Evolutionary conservation across 2,888 invertebrate genomes (phyloP), one percentile per base, ranked within the genome.

Genomic region (Drosophila infuscata): DNA sequence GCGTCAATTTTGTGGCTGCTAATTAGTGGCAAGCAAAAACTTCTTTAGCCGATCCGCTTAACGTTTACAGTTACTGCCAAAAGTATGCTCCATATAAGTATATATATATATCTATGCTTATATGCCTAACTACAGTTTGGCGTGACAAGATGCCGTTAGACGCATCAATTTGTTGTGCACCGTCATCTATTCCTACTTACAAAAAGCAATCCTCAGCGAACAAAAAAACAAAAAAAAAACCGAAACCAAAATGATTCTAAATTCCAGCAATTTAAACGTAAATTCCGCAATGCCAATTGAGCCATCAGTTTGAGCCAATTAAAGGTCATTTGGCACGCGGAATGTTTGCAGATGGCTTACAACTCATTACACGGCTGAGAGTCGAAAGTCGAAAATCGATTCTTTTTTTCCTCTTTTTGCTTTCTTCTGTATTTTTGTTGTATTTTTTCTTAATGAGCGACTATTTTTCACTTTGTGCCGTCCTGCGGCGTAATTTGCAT

Each of bases 1-100:
- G 89, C 86, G 83, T 86, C 90, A 83, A 61, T 71, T 83, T 89
- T 82, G 82, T 36, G 86, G 78, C 74, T 66, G 74, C 86, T 90
- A 85, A 85, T 85, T 90, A 85, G 85, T 61, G 74, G 70, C 70
- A 57, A 66, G 51, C 61, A 61, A 69, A 72, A 88, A 79, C 57
- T 74, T 82, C 62, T 79, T 48, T 70, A 65, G 65, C 49, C 56
- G 54, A 78, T 72, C 54, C 73, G 86, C 73, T 88, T 73, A 82
- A 81, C 75, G 70, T 78, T 81, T 72, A 77, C 81, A 73, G 83
- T 89, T 87, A 64, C 59, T 59, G 82, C 72, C 88, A 87, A 84
- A 87, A 88, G 65, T 84, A 54, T 88, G 70, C 76, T 65, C 74
- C 66, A 70, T 69, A 70, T 63, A 56, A 2, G 35, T 36, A 25